Evolutionary conservation across 2,797 vertebrate genomes (phyloP).

Genomic region (Karalla daura): DNA sequence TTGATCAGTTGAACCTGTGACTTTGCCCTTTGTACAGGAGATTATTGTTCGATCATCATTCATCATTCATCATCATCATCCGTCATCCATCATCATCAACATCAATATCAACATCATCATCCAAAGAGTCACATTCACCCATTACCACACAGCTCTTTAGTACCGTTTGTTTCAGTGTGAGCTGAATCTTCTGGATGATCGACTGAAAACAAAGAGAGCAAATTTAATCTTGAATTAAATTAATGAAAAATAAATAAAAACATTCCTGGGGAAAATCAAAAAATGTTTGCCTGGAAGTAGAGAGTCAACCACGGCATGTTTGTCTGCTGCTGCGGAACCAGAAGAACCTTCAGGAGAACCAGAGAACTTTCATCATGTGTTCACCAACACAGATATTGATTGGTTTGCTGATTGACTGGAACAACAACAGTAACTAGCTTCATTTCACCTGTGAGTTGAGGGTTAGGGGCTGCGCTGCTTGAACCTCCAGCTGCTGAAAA

Average conservation of each 20-base stretch:
- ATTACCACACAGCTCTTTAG: neutral
- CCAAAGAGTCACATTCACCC: no score
- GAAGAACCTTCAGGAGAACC: neutral
- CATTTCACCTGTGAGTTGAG: conserved; percentile 49
- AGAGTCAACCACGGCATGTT: conserved; percentile 14
- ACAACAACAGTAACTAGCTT: no score
- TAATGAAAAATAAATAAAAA: neutral
- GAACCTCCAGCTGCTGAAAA: conserved; percentile 54
- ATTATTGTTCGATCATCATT: no score
- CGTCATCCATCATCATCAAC: no score
- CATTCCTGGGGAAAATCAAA: neutral
- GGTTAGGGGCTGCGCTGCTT: conserved; percentile 50
- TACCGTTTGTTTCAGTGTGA: conserved; percentile 33
- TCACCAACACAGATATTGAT: neutral
- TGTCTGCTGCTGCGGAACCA: conserved; percentile 13
- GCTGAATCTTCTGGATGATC: conserved; percentile 8
- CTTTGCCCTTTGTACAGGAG: no score
- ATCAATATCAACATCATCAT: no score
- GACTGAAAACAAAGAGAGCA: neutral
- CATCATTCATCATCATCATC: no score
- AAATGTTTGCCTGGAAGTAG: conserved; percentile 38
- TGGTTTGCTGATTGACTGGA: neutral
- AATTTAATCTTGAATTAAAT: neutral
- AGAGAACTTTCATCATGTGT: neutral
- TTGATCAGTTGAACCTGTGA: no score